A percentile compares a stretch with the other conserved stretches of the same genome.
These are phyloP conservation scores for Dermatophagoides farinae DNA, from an alignment of 1,140 invertebrate genomes.

Conservation along the genomic window DNA sequence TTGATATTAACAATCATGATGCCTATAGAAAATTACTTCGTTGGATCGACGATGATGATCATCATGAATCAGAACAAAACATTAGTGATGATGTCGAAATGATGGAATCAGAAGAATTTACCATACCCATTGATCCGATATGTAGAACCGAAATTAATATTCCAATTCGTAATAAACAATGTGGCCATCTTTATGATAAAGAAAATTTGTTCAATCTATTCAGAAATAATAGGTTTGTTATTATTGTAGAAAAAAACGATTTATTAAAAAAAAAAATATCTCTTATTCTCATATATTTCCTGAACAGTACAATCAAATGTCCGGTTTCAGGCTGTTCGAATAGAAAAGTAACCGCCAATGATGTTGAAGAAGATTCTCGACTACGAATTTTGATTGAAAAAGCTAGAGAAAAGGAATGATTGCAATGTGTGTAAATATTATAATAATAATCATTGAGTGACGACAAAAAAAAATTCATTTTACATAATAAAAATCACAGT, in stretches of 20 bases:
- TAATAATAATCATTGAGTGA: not conserved
- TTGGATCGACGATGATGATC: too few species aligned
- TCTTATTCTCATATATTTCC: not conserved
- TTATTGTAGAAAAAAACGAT: not conserved
- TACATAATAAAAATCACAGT: not conserved
- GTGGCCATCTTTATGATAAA: constrained; percentile 11
- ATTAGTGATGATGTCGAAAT: not conserved
- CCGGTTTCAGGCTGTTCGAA: not conserved
- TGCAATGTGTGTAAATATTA: not conserved
- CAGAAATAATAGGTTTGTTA: not conserved
- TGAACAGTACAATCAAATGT: constrained; percentile 1
- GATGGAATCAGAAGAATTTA: not conserved
- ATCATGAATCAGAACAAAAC: too few species aligned
- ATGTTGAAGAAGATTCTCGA: constrained; percentile 3
- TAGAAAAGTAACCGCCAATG: not conserved
- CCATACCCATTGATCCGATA: constrained; percentile 13
- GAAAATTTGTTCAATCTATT: constrained; percentile 1
- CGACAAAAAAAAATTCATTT: not conserved
- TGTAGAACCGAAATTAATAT: not conserved
- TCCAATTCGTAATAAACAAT: constrained; percentile 5
- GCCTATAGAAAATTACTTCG: too few species aligned
- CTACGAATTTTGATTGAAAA: constrained; percentile 3
- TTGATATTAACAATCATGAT: too few species aligned
- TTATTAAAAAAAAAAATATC: not conserved
- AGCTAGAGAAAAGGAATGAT: not conserved